Conservation (phyloP, 2,797 vertebrate species). For the Salmo trutta region DNA sequence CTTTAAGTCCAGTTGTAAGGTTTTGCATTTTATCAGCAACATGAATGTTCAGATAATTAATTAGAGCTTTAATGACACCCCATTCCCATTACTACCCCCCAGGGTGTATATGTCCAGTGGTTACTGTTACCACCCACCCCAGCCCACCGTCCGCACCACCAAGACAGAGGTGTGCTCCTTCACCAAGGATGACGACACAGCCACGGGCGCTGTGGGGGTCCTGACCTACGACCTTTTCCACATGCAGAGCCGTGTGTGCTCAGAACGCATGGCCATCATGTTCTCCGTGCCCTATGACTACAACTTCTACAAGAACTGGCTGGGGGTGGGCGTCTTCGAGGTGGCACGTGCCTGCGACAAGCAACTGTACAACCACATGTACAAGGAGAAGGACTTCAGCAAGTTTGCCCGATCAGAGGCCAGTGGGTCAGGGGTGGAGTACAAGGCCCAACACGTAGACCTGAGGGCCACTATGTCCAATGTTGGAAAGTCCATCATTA, state of each 20-base stretch:
- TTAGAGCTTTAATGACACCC: not conserved
- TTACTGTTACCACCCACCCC: constrained; percentile 67
- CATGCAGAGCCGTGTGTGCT: constrained; percentile 50
- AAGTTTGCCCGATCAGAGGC: constrained; percentile 45
- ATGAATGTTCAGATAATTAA: not conserved
- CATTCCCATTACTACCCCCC: not conserved
- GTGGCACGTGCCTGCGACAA: constrained; percentile 59
- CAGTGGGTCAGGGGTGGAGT: constrained; percentile 48
- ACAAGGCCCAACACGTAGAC: constrained; percentile 36
- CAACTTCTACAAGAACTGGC: constrained; percentile 38
- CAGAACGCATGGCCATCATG: constrained; percentile 50
- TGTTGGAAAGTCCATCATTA: constrained; percentile 68
- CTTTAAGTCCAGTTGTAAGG: not conserved
- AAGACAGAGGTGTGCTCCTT: constrained; percentile 50
- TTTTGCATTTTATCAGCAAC: not conserved
- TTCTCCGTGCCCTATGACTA: constrained; percentile 49
- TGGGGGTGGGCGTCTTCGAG: constrained; percentile 49
- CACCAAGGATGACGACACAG: constrained; percentile 43
- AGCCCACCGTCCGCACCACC: constrained; percentile 60
- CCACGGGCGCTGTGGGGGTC: constrained; percentile 43
- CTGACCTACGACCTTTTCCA: constrained; percentile 58
- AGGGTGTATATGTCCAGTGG: constrained; percentile 73
- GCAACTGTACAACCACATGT: constrained; percentile 67
- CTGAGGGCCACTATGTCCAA: constrained; percentile 71
- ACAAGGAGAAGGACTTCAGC: constrained; percentile 63